Base-by-base conservation (phyloP, 2,888 invertebrate species). In the Megamerina dolium region DNA sequence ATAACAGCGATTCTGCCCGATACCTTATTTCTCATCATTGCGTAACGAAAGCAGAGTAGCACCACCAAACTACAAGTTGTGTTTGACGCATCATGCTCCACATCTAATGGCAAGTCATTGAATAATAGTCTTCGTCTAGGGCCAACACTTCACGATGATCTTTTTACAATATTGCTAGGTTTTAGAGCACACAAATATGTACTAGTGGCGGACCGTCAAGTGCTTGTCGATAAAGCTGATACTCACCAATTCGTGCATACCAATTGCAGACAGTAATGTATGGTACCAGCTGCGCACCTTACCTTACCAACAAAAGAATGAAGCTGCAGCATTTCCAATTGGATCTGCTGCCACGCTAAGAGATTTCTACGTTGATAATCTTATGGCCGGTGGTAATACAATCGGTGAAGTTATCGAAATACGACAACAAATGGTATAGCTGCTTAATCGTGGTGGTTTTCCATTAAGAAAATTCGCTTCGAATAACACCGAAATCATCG, bases 381-480 rank as follows among this genome's bases (percentile, higher is more conserved):
- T 43, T 4, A 41, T 44, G 41, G 42, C 45, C n/a, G 47, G 48
- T 9, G 43, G 36, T 10, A 32, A 42, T 19, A 46, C 45, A 10
- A 16, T 42, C 13, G 34, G 47, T 12, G 45, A 55, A 33, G 44
- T 49, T 8, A 18, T 43, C 5, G 38, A 44, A 26, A 41, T 52
- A 14, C 38, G 44, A 12, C 13, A 27, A 2, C 41, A 50, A 32
- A 37, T 53, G n/a, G 35, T 38, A 17, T 30, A 17, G 1, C 34
- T 53, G 5, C 29, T 52, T 3, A 30, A 27, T 1, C 12, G n/a
- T 3, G 51, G 45, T 8, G 45, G 47, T 6, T 48, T 55, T 26
- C 35, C 48, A 8, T 36, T 51, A 8, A 31, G 45, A 18, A 53
- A 53, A 18, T 53, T 48, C 36, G 44, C 37, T 17, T 46, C 49